phyloP scores from a whole-genome alignment of 2,113 vertebrate genomes.

The Oreochromis aureus region DNA sequence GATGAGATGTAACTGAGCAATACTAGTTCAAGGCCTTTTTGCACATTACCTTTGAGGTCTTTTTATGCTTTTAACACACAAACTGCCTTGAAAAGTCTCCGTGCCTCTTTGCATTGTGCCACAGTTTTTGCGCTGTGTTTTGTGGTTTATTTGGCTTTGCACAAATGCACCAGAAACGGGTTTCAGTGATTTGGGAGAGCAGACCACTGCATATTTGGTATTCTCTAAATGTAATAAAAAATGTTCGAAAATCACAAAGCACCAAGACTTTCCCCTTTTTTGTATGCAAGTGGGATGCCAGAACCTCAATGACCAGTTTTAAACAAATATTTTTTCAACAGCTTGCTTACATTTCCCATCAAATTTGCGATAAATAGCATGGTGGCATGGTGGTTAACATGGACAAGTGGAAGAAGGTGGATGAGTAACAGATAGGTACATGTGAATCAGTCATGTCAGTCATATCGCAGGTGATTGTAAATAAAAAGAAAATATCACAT shows the following conservation, averaged over 20 bases:
- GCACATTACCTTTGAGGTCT: not conserved
- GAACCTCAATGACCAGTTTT: not conserved
- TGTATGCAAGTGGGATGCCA: not conserved
- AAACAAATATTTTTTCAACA: not conserved
- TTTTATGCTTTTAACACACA: not conserved
- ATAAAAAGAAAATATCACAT: not conserved
- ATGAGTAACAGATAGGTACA: too few species aligned
- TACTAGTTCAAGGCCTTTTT: not conserved
- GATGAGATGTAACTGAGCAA: not conserved
- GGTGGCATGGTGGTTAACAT: too few species aligned
- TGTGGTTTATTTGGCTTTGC: not conserved
- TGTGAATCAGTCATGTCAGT: too few species aligned
- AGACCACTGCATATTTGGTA: not conserved
- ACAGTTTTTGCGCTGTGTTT: not conserved
- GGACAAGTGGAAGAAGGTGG: too few species aligned
- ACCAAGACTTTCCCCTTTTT: not conserved
- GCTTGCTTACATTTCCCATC: not conserved
- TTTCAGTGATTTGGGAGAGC: not conserved
- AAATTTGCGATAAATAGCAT: too few species aligned
- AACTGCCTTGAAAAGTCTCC: not conserved
- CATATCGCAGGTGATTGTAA: not conserved
- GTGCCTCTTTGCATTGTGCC: not conserved
- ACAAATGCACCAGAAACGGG: not conserved
- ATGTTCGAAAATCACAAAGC: not conserved
- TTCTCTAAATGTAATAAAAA: not conserved